These are phyloP conservation scores for Motacilla tschutschensis DNA, from an alignment of 2,113 vertebrate genomes.

Conservation along the genomic window DNA sequence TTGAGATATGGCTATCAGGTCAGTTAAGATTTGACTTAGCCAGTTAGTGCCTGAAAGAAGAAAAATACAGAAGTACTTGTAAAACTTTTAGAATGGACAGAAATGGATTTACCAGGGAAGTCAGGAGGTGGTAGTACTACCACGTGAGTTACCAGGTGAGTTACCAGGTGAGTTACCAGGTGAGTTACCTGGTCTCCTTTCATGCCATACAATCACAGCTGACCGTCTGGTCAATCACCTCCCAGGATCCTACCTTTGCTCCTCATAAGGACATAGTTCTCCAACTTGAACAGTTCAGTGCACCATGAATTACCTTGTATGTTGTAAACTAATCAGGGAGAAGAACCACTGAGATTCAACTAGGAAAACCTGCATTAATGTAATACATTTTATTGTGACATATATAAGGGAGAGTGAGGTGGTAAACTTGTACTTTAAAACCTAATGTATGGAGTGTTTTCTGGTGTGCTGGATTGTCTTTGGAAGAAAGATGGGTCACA, in stretches of 20 bases:
- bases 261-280: not conserved
- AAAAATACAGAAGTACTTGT: not conserved
- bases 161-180: no score
- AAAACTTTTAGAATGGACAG: not conserved
- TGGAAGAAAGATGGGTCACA: not conserved
- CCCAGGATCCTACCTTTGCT: not conserved
- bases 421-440: not conserved
- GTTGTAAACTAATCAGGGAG: not conserved
- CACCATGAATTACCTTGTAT: not conserved
- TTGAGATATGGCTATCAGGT: not conserved
- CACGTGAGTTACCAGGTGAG: no score
- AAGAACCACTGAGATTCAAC: not conserved
- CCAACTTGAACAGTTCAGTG: not conserved
- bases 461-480: not conserved
- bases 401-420: not conserved
- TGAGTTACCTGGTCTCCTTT: not conserved
- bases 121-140: not conserved
- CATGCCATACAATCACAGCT: not conserved
- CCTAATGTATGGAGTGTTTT: not conserved
- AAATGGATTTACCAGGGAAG: not conserved
- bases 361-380: not conserved
- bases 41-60: slow-evolving; percentile 39
- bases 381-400: not conserved
- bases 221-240: not conserved
- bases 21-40: slow-evolving; percentile 17